phyloP scores from a whole-genome alignment of 2,113 vertebrate genomes.

The Ia io region DNA sequence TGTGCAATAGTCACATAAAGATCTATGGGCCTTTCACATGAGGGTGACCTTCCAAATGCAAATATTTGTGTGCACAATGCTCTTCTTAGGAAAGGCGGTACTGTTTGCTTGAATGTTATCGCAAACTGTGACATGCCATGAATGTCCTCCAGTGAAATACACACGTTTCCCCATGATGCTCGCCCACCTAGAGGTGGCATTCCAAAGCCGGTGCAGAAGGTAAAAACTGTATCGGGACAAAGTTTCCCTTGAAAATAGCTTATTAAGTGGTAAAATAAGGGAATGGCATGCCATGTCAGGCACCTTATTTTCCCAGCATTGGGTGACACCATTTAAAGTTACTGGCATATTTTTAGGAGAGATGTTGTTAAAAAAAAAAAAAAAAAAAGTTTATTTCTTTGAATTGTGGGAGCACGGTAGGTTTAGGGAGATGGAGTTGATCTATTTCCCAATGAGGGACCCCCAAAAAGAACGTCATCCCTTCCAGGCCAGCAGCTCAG shows the following conservation, averaged over 20 bases:
- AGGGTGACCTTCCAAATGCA: not conserved
- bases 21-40: not conserved
- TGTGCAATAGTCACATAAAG: not conserved
- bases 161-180: rapidly evolving
- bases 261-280: not conserved
- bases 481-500: too few species aligned
- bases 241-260: not conserved
- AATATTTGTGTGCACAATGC: rapidly evolving
- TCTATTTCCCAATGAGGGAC: not conserved
- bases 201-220: not conserved
- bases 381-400: not conserved
- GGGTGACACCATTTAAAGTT: not conserved
- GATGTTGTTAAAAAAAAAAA: not conserved
- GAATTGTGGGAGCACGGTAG: not conserved
- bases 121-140: not conserved
- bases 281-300: not conserved
- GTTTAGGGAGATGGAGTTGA: not conserved
- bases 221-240: not conserved
- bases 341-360: not conserved
- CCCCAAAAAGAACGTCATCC: too few species aligned
- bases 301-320: not conserved
- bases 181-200: not conserved
- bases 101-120: not conserved
- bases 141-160: not conserved
- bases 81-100: not conserved